Percentiles rank a stretch among this genome's conserved stretches.
Conservation (phyloP, 64 coral and sea anemone species). For the Stylophora pistillata region DNA sequence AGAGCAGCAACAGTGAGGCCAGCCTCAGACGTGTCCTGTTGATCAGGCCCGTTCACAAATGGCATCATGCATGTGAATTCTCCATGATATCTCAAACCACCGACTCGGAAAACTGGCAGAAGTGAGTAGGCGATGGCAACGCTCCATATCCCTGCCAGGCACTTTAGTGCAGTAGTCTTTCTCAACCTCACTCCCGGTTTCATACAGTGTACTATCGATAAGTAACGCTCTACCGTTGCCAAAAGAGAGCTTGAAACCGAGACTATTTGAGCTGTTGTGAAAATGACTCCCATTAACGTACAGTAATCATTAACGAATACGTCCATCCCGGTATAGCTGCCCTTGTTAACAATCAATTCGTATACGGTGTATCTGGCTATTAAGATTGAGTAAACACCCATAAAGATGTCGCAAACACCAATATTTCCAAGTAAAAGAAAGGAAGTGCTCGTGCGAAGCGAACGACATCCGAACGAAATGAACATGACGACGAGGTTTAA, state of each 20-base stretch:
- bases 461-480: neutral
- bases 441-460: slow-evolving; percentile 33
- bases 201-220: slow-evolving; percentile 53
- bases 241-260: slow-evolving; percentile 37
- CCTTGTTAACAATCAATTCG: slow-evolving; percentile 51
- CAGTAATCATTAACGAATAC: slow-evolving; percentile 51
- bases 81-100: slow-evolving; percentile 58
- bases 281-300: slow-evolving; percentile 46
- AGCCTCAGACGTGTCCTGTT: neutral
- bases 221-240: slow-evolving; percentile 46
- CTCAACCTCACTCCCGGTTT: slow-evolving; percentile 28
- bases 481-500: slow-evolving; percentile 37
- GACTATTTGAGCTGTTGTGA: slow-evolving; percentile 42
- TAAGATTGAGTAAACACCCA: slow-evolving; percentile 55
- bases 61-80: slow-evolving; percentile 67
- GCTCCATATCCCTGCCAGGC: slow-evolving; percentile 21
- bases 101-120: slow-evolving; percentile 38
- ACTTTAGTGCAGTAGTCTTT: neutral
- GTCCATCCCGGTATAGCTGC: slow-evolving; percentile 19
- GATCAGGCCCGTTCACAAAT: slow-evolving; percentile 17
- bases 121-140: slow-evolving; percentile 32
- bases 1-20: slow-evolving; percentile 17
- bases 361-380: slow-evolving; percentile 60
- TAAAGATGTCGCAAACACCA: slow-evolving; percentile 42
- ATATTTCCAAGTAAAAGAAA: slow-evolving; percentile 59